These are phyloP conservation scores for Cettia cetti DNA, from an alignment of 2,113 vertebrate species.

Conservation along the genomic window DNA sequence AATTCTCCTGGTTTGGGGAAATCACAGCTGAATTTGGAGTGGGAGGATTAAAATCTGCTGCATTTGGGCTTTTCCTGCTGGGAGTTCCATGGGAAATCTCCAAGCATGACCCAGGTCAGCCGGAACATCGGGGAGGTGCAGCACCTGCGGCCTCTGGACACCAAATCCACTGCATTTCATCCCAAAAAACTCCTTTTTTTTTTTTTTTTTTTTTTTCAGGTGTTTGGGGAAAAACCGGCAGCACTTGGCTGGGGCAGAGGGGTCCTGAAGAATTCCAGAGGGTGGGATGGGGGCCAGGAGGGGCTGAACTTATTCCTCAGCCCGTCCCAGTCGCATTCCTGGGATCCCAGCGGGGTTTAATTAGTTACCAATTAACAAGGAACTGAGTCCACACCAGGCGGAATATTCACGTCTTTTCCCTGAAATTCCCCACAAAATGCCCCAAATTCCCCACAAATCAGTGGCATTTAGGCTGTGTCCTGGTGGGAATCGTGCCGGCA, in stretches of 20 bases:
- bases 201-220: not conserved
- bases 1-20: not conserved
- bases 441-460: too few species aligned
- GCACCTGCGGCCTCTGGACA: too few species aligned
- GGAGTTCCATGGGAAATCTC: not conserved
- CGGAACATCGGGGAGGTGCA: fast-evolving
- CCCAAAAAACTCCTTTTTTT: not conserved
- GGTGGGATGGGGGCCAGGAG: not conserved
- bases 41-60: not conserved
- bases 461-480: fast-evolving
- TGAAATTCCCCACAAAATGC: not conserved
- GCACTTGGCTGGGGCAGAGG: not conserved
- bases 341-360: not conserved
- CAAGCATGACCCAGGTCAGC: not conserved
- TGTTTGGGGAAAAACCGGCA: fast-evolving
- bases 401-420: fast-evolving
- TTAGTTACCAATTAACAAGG: not conserved
- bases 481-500: fast-evolving
- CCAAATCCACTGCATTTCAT: not conserved
- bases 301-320: not conserved
- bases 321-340: not conserved
- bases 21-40: too few species aligned
- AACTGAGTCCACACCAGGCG: fast-evolving
- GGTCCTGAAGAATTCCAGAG: not conserved
- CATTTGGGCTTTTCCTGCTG: not conserved